Percentiles rank a stretch among this genome's conserved stretches.
Conservation (phyloP, 2,113 vertebrate genomes). For the Pelodiscus sinensis region DNA sequence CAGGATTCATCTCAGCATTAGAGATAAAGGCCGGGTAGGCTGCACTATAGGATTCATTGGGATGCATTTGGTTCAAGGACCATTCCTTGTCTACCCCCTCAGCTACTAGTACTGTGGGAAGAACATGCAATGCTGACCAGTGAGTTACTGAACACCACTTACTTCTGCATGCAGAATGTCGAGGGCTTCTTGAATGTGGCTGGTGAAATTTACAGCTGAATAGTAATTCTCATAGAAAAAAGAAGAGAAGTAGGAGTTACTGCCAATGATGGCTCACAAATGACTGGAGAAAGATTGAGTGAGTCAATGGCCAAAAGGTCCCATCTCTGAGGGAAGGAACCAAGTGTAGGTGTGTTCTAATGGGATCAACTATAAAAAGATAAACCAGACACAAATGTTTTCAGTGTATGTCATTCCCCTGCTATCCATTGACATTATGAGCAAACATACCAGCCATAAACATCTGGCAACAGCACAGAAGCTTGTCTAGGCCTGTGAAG, state of each 20-base stretch:
- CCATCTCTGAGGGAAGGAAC: background rate
- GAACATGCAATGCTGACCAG: background rate
- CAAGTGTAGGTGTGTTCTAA: background rate
- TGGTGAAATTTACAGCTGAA: conserved; percentile 83
- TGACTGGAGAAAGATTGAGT: conserved; percentile 3
- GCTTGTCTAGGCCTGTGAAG: conserved; percentile 6
- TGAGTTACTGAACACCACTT: conserved; percentile 33
- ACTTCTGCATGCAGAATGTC: conserved; percentile 90
- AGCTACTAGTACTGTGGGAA: background rate
- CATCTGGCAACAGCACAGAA: conserved; percentile 29
- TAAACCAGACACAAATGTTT: background rate
- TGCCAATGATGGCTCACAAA: background rate
- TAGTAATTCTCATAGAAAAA: conserved; percentile 78
- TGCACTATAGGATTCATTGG: background rate
- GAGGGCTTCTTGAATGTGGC: conserved; percentile 84
- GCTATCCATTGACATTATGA: conserved; percentile 44
- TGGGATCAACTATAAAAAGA: conserved; percentile 2
- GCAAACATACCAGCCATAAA: conserved; percentile 41
- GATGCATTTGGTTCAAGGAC: background rate
- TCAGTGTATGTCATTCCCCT: background rate
- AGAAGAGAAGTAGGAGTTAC: conserved; percentile 1
- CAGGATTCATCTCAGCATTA: background rate
- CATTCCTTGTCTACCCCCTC: background rate
- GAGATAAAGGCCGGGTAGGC: background rate
- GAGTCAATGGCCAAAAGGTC: background rate